These are phyloP conservation scores for Dicyrtoma fusca DNA, from an alignment of 2,888 invertebrate species.

Conservation along the genomic window DNA sequence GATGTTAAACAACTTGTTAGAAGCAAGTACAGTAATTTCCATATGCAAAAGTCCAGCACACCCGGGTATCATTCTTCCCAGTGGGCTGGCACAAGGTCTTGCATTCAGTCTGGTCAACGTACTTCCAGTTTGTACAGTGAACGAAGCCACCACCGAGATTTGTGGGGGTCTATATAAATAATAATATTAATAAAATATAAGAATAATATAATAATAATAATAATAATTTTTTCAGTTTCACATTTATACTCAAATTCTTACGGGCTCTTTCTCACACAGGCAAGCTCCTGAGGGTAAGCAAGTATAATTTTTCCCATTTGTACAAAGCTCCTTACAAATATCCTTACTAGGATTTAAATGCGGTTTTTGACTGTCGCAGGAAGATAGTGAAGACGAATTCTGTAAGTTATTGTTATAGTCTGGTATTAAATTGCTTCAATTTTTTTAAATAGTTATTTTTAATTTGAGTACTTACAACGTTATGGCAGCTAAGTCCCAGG, in stretches of 20 bases:
- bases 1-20: not conserved
- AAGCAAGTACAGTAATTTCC: constrained; percentile 44
- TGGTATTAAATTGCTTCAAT: too few species aligned
- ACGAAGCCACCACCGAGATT: constrained; percentile 38
- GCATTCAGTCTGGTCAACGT: constrained; percentile 41
- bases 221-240: too few species aligned
- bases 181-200: too few species aligned
- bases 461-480: too few species aligned
- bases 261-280: constrained; percentile 40
- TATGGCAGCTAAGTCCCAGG: too few species aligned
- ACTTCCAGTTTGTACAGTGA: constrained; percentile 45
- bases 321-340: constrained; percentile 39
- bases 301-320: constrained; percentile 13
- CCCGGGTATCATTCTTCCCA: constrained; percentile 36
- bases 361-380: too few species aligned
- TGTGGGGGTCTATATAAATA: constrained; percentile 32
- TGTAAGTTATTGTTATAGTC: too few species aligned
- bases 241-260: constrained; percentile 22
- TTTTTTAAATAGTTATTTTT: too few species aligned
- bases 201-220: too few species aligned
- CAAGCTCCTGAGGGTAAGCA: constrained; percentile 37
- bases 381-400: too few species aligned
- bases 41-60: constrained; percentile 41
- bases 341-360: constrained; percentile 24
- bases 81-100: constrained; percentile 5